A percentile compares a stretch with the other conserved stretches of the same genome.
phyloP scores from a whole-genome alignment of 2,797 vertebrate species.

The Crocodylus rhombifer region DNA sequence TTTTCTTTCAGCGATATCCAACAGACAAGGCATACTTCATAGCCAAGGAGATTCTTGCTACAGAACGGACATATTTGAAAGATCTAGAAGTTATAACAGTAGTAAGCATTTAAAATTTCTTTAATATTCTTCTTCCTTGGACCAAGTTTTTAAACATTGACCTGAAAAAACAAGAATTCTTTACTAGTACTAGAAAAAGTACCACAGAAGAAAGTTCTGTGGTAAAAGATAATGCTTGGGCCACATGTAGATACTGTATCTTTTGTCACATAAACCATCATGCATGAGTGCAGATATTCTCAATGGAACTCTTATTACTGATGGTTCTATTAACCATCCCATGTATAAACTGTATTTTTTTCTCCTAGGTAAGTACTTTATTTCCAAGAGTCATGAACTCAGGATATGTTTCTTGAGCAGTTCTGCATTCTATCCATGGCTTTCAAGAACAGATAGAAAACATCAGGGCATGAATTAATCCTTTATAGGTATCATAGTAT shows the following conservation, averaged over 20 bases:
- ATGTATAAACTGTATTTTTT: too few species aligned
- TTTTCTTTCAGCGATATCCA: conserved; percentile 83
- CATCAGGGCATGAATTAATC: too few species aligned
- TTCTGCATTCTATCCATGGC: background rate
- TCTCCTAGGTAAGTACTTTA: background rate
- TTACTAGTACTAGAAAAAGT: background rate
- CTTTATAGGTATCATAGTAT: too few species aligned
- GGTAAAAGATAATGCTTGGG: background rate
- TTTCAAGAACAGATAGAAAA: too few species aligned
- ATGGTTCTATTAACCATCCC: background rate
- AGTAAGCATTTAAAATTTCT: conserved; percentile 81
- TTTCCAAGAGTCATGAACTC: background rate
- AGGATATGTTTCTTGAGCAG: background rate
- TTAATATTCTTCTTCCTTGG: background rate
- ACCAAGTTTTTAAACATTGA: background rate
- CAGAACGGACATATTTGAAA: conserved; percentile 95
- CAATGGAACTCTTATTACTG: fast-evolving
- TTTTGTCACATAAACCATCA: background rate
- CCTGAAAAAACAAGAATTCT: background rate
- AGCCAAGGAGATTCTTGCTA: conserved; percentile 97
- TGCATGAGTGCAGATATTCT: background rate
- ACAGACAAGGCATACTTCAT: conserved; percentile 95
- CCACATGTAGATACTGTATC: background rate
- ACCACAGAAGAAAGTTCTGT: background rate
- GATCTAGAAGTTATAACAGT: conserved; percentile 98